phyloP scores from a whole-genome alignment of 2,888 invertebrate species.

The Cataglyphis cursor region DNA sequence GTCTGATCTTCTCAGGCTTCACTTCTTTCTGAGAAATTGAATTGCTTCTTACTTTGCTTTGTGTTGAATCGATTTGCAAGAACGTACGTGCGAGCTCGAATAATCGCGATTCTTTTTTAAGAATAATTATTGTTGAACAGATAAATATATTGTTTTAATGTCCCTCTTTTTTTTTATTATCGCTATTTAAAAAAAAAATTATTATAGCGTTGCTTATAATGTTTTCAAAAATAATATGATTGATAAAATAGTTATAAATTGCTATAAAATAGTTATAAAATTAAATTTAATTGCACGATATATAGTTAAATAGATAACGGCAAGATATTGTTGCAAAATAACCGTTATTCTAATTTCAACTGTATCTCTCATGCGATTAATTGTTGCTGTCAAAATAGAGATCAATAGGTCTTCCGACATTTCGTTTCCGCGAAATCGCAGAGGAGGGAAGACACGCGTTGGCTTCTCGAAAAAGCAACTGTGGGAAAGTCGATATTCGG shows the following conservation, averaged over 20 bases:
- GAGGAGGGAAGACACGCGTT: constrained; percentile 39
- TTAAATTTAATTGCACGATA: constrained; percentile 17
- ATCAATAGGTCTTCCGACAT: constrained; percentile 9
- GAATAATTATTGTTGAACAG: constrained; percentile 8
- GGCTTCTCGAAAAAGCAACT: constrained; percentile 74
- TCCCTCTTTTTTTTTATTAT: neutral
- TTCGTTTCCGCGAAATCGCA: constrained; percentile 29
- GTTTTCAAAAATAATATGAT: constrained; percentile 6
- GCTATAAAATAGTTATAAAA: constrained; percentile 3
- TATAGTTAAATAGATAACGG: constrained; percentile 16
- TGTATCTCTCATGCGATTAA: constrained; percentile 19
- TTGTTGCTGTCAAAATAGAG: neutral
- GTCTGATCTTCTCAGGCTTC: neutral
- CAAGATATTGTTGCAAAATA: neutral
- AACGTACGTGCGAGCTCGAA: neutral
- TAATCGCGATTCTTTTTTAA: constrained; percentile 16
- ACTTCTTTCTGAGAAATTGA: neutral
- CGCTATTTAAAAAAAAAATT: neutral
- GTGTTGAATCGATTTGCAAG: neutral
- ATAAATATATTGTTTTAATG: neutral
- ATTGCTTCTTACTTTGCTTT: neutral
- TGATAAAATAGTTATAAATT: constrained; percentile 11
- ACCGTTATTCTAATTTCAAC: neutral
- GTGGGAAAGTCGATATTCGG: constrained; percentile 80
- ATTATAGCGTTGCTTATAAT: neutral